Conservation (phyloP, 2,113 vertebrate genomes). For the Prolemur simus region DNA sequence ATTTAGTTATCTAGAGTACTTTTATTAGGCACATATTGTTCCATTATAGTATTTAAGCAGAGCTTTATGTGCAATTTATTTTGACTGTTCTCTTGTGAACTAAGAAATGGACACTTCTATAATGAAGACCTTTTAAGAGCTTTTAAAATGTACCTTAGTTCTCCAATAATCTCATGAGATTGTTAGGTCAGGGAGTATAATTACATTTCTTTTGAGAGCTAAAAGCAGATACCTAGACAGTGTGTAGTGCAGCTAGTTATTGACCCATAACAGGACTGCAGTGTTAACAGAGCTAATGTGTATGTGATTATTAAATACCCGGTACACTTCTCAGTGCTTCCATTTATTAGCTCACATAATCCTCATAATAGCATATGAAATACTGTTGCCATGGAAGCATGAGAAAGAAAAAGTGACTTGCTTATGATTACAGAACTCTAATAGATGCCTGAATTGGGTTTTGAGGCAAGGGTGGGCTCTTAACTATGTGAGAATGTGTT, state of each 20-base stretch:
- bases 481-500: neutral
- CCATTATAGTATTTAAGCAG: neutral
- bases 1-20: constrained; percentile 1
- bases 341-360: neutral
- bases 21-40: constrained; percentile 4
- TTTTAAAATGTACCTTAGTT: neutral
- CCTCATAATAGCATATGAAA: neutral
- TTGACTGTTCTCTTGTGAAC: constrained; percentile 6
- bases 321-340: neutral
- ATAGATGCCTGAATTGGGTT: neutral
- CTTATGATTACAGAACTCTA: neutral
- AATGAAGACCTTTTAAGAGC: neutral
- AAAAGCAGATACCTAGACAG: neutral
- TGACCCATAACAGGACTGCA: neutral
- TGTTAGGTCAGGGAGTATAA: neutral
- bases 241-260: neutral
- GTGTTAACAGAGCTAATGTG: neutral
- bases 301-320: neutral
- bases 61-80: neutral
- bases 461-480: neutral
- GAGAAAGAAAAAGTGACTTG: neutral
- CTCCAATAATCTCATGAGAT: neutral
- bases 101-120: neutral
- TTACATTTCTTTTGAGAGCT: constrained; percentile 37
- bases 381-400: neutral